Base-by-base conservation (phyloP, 2,888 invertebrate species). In the Atrina japonica region DNA sequence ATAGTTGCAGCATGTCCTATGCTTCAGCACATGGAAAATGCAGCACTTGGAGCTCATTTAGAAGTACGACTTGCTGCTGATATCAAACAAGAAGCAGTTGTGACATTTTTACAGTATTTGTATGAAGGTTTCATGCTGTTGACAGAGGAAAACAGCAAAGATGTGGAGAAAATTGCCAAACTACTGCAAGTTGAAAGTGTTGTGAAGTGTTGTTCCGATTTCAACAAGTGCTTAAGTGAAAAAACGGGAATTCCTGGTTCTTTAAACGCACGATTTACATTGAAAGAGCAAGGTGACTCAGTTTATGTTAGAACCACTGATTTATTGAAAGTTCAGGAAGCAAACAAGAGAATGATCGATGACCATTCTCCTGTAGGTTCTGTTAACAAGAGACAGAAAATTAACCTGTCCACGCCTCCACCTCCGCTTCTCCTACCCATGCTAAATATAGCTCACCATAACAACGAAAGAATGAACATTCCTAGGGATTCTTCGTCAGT, bases 101-200 rank as follows among this genome's bases (percentile, higher is more conserved):
- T 35, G 21, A 52, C 68, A 40, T 77, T 77, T 58, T 61, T 77
- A 27, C 72, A 75, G 43, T 77, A 70, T 50, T 43, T 77, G 29
- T 77, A 77, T 40, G 75, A 77, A 21, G 77, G 77, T 16, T 75
- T 75, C 59, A 77, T 75, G 75, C 68, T 75, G 53, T 40, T 77
- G 16, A 70, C 77, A 29, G 77, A 75, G 14, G 77, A 77, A 14
- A 77, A 75, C 64, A 64, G 72, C 3, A 50, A 55, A 59, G 70
- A 70, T 16, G 41, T 77, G 23, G 77, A 75, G 47, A 75, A 70
- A 52, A 75, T 77, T 23, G 77, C 74, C n/a, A 63, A 72, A 50
- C 35, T 77, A 2, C 41, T 77, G 47, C 71, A 77, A 40, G 77
- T 75, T 3, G 75, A 75, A 29, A 64, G 66, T 66, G 73, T 77